Conservation (phyloP, 2,113 vertebrate genomes). For the Atractosteus spatula region DNA sequence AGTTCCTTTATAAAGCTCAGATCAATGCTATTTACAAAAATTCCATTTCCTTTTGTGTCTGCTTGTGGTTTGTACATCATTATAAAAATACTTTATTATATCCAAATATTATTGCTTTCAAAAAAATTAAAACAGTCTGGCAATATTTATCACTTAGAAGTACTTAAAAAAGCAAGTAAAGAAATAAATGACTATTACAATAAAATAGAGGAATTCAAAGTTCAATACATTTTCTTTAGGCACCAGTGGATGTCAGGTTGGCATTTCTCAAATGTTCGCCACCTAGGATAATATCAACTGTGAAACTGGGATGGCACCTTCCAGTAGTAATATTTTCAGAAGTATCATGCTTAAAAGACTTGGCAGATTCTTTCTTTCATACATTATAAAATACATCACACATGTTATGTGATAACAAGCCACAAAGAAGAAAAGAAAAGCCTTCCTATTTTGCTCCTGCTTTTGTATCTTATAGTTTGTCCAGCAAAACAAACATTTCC, state of each 20-base stretch:
- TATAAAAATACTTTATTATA: slow-evolving; percentile 80
- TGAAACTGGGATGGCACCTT: slow-evolving; percentile 40
- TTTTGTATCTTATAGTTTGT: background rate
- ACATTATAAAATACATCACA: background rate
- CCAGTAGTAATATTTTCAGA: slow-evolving; percentile 25
- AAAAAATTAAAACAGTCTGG: slow-evolving; percentile 36
- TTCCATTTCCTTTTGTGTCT: slow-evolving; percentile 56
- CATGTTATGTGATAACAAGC: background rate
- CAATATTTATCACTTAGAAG: slow-evolving; percentile 22
- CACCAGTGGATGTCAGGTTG: slow-evolving; percentile 44
- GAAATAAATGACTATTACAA: slow-evolving; percentile 30
- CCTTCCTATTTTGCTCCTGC: background rate
- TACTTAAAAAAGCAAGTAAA: slow-evolving; percentile 35
- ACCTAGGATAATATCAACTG: slow-evolving; percentile 21
- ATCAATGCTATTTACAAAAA: slow-evolving; percentile 76
- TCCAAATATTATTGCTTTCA: slow-evolving; percentile 67
- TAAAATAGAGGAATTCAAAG: slow-evolving; percentile 29
- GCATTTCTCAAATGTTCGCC: slow-evolving; percentile 28
- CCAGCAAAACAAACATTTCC: background rate
- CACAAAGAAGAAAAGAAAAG: background rate
- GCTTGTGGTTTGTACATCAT: slow-evolving; percentile 47
- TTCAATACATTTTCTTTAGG: slow-evolving; percentile 39
- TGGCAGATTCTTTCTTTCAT: slow-evolving; percentile 4
- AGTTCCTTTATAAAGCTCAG: slow-evolving; percentile 64
- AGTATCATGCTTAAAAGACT: slow-evolving; percentile 6